Conservation (phyloP, 2,113 vertebrate species). For the Psilopogon haemacephalus region DNA sequence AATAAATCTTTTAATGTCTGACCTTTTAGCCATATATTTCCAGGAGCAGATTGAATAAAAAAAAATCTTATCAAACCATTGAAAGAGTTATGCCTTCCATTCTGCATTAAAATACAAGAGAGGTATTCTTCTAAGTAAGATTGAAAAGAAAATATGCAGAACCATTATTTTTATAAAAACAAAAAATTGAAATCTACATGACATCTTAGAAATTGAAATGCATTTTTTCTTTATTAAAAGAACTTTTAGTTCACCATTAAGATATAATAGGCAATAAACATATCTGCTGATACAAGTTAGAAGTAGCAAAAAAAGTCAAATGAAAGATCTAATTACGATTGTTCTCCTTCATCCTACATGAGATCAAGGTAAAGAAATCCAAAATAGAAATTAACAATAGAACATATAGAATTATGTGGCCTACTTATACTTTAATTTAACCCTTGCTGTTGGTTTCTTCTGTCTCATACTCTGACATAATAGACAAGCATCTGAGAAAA, state of each 20-base stretch:
- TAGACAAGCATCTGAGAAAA: not conserved
- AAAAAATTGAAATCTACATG: conserved; percentile 16
- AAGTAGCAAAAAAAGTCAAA: conserved; percentile 40
- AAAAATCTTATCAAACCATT: conserved; percentile 30
- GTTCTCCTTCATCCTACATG: not conserved
- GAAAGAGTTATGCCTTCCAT: conserved; percentile 15
- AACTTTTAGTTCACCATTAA: conserved; percentile 39
- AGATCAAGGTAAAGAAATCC: not conserved
- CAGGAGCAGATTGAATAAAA: conserved; percentile 55
- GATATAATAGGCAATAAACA: not conserved
- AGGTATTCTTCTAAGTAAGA: not conserved
- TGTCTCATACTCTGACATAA: not conserved
- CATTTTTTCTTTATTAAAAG: conserved; percentile 31
- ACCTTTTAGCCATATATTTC: conserved; percentile 65
- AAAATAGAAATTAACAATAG: not conserved
- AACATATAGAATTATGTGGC: not conserved
- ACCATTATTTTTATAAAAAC: conserved; percentile 3
- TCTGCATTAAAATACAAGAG: conserved; percentile 19
- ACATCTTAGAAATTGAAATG: conserved; percentile 53
- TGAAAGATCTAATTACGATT: not conserved
- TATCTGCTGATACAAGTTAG: not conserved
- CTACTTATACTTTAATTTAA: not conserved
- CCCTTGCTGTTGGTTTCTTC: not conserved
- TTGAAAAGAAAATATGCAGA: not conserved
- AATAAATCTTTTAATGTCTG: conserved; percentile 68